phyloP scores from a whole-genome alignment of 2,888 invertebrate genomes.

The Brenthis daphne region DNA sequence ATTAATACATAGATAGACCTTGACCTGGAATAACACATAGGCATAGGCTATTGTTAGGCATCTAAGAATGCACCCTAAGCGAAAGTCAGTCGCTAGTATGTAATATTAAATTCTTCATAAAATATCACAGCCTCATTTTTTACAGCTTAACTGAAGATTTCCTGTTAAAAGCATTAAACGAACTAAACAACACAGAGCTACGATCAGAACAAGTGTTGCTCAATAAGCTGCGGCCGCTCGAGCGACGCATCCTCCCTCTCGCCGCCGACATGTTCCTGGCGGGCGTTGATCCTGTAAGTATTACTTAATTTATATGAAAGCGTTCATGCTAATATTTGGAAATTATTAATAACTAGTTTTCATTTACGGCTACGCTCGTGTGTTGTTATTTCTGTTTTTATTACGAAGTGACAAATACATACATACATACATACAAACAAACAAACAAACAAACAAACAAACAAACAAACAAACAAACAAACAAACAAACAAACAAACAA shows the following conservation, averaged over 20 bases:
- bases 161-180: slow-evolving; percentile 54
- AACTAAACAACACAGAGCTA: slow-evolving; percentile 49
- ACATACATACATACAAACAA: too few relatives aligned
- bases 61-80: too few relatives aligned
- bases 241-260: slow-evolving; percentile 61
- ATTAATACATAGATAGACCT: background rate
- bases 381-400: too few relatives aligned
- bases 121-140: slow-evolving; percentile 21
- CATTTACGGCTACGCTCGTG: too few relatives aligned
- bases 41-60: background rate
- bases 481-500: too few relatives aligned
- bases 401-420: too few relatives aligned
- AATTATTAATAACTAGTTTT: background rate
- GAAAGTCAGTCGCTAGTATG: too few relatives aligned
- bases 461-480: too few relatives aligned
- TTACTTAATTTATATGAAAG: background rate
- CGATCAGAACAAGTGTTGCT: slow-evolving; percentile 63
- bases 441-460: too few relatives aligned
- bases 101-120: too few relatives aligned
- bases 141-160: slow-evolving; percentile 70
- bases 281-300: slow-evolving; percentile 70
- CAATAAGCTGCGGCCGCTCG: slow-evolving; percentile 63
- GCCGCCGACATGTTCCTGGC: slow-evolving; percentile 68
- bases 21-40: background rate
- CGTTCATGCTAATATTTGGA: background rate